Evolutionary conservation across 2,888 invertebrate species (phyloP), one percentile per base, ranked within the genome.

Genomic region (Leptopterna dolabrata): DNA sequence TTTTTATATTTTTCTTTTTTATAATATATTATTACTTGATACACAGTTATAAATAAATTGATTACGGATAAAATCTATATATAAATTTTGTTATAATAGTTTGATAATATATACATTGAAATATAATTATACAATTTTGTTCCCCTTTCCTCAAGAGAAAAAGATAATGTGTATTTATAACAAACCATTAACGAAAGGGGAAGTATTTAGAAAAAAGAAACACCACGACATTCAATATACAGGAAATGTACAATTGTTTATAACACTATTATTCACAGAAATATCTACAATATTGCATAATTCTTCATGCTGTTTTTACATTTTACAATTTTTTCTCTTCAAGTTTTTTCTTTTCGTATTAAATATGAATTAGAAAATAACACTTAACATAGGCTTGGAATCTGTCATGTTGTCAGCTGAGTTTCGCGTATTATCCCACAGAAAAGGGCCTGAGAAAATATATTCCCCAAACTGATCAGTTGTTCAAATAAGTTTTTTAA

Each of bases 211-310:
- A 63, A 63, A 47, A 47, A 13, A 47, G 30, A 41, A 78, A 47
- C 43, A 45, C 43, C 43, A 45, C 78, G 45, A 78, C 78, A 78
- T 45, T 41, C 81, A 81, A 81, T 81, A 81, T 81, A 81, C 81
- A 81, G 29, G 81, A 81, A 78, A 81, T 81, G 19, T 81, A 81
- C 81, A 81, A n/a, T 55, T 63, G 2, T 81, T 55, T 16, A 78
- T 47, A 81, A 30, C 81, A 45, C 11, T 16, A 78, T 81, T 81
- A 81, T 81, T 81, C 81, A 81, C 81, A 81, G 9, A 81, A 55
- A 55, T 81, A 81, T 81, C 81, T 81, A 81, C 81, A 81, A 51
- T 81, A 30, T 30, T 55, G 55, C 30, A 81, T 51, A 30, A 0
- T 81, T 81, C 7, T 81, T 43, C 41, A 78, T 78, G 78, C 47